Evolutionary conservation across 1,140 invertebrate species (phyloP), one percentile per base, ranked within the genome.

Genomic region (Cherax destructor): DNA sequence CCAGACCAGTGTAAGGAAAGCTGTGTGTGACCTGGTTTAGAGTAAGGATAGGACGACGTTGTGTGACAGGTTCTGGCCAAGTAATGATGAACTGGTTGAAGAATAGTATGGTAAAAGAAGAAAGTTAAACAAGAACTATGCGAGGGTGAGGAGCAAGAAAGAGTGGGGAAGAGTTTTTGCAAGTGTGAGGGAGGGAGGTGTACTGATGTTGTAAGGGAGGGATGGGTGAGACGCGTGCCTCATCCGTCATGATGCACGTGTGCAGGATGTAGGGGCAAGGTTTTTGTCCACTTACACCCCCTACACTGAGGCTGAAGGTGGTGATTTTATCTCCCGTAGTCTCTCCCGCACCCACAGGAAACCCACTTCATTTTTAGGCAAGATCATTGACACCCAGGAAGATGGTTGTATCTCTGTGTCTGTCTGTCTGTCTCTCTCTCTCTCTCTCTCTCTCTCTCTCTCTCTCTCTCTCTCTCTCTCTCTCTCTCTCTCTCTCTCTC

Each of bases 391-490:
- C 61, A 18, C 61, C 21, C 61, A 56, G 13, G 9, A 10, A 10
- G 52, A 10, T 65, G 61, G 10, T 11, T 21, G 13, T 41, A 41
- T 41, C 30, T 41, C 30, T 41, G 0, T 21, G 2, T 18, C 61
- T 9, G 2, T 10, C 13, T 69, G 1, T 69, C 11, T 69, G 0
- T 69, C 11, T 69, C 61, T 69, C 61, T 69, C 61, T 69, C 61
- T 69, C 61, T 69, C 61, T 69, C 61, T 69, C 61, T 69, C 61
- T 69, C 61, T 69, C 65, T 69, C 65, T 69, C 65, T 69, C 65
- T 69, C 65, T 69, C 65, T 69, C 65, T 69, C 65, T 69, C 65
- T 69, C 65, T 18, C 21, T 69, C 65, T 18, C 21, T 69, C 21
- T 18, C 21, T 69, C 16, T 56, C 52, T 56, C 52, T n/a, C 65